Base-by-base conservation (phyloP, 2,888 invertebrate species). In the Sinohyriopsis cumingii region DNA sequence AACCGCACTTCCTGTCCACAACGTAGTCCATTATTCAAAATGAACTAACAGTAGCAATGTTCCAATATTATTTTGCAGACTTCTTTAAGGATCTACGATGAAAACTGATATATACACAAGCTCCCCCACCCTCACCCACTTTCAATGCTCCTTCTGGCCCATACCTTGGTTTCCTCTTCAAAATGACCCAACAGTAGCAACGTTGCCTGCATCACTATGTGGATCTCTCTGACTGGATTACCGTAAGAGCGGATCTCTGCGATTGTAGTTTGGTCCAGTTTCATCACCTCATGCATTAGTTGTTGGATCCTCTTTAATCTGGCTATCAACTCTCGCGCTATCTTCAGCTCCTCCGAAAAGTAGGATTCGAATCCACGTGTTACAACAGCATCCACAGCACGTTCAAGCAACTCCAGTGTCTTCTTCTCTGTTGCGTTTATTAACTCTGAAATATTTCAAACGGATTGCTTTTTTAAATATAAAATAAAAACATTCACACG, bases 201-300 rank as follows among this genome's bases (percentile, higher is more conserved):
- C 2, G 88, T 86, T 2, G 82, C 87, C 63, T 82, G 81, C 87
- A 89, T 88, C 54, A 88, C 86, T 5, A 69, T 77, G 68, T 86
- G 86, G 24, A 89, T 85, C 45, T 82, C 81, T 5, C 75, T 71
- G 18, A 83, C 85, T 5, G 89, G 88, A 25, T 83, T 81, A 15
- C 81, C 69, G 71, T 87, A 88, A 12, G 86, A 85, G 15, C 84
- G 74, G 65, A 89, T 86, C 71, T 89, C 89, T 0, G 88, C 84
- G 53, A 89, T 86, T 6, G 87, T 87, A 45, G 84, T 78, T 75
- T 89, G 87, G 67, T 87, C 84, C 70, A 89, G 71, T 0, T 78
- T 78, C 73, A 81, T 75, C 28, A 68, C 72, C 65, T 79, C 80
- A 64, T 84, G 84, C n/a, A 82, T 76, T 28, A 84, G 76, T 63